Evolutionary conservation across 2,113 vertebrate genomes (phyloP).

Genomic region (Salminus brasiliensis): DNA sequence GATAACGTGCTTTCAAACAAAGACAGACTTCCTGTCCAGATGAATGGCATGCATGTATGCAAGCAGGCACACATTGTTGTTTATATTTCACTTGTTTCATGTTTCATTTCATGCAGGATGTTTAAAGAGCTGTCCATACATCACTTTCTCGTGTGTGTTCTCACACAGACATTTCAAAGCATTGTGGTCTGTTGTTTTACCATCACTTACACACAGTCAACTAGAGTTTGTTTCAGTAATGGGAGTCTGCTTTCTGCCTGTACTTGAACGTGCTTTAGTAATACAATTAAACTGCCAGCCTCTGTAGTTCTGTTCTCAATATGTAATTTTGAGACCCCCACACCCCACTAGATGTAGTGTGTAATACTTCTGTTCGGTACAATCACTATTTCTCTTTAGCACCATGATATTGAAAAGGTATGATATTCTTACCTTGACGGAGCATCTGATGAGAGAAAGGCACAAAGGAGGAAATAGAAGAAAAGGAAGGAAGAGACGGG

Average conservation of each 20-base stretch:
- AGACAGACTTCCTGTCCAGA: no score
- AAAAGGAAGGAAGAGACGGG: constrained; percentile 20
- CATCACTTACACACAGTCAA: not conserved
- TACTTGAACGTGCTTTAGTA: not conserved
- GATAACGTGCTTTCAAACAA: no score
- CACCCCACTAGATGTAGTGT: not conserved
- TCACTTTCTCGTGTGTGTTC: not conserved
- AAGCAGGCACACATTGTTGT: not conserved
- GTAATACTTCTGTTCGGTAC: no score
- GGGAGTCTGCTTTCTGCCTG: not conserved
- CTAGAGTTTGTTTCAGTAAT: not conserved
- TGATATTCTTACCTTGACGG: not conserved
- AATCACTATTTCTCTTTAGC: no score
- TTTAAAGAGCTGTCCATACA: no score
- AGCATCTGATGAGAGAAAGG: not conserved
- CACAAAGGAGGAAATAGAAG: not conserved
- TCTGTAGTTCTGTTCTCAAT: not conserved
- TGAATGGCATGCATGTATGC: no score
- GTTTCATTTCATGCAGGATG: not conserved
- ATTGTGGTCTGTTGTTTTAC: not conserved
- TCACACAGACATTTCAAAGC: constrained; percentile 3
- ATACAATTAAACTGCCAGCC: not conserved
- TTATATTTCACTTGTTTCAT: not conserved
- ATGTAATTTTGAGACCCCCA: not conserved
- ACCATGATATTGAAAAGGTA: no score